A percentile compares a stretch with the other conserved stretches of the same genome.
phyloP scores from a whole-genome alignment of 92 coral and sea anemone genomes.

The Epizoanthus illoricatus region DNA sequence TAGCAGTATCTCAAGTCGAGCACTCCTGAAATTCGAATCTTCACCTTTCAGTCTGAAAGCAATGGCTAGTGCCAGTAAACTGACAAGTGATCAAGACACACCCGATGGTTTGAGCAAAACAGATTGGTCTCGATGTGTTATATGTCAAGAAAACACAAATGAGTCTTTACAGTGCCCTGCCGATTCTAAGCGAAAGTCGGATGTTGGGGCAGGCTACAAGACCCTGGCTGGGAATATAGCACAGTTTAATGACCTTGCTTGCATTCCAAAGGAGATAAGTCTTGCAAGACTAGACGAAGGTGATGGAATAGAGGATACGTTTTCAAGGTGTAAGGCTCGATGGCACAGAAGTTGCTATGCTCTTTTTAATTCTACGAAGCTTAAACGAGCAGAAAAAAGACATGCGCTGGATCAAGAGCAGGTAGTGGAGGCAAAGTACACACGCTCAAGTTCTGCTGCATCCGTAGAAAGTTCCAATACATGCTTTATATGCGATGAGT shows the following conservation, averaged over 20 bases:
- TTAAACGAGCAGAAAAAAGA: conserved; percentile 39
- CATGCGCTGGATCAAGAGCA: conserved; percentile 29
- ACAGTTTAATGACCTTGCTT: conserved; percentile 32
- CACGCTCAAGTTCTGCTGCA: conserved; percentile 34
- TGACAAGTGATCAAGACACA: too few relatives aligned
- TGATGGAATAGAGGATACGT: conserved; percentile 33
- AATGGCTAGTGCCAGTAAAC: too few relatives aligned
- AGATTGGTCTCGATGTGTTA: conserved; percentile 35
- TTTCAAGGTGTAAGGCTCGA: not conserved
- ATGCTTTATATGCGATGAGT: conserved; percentile 32
- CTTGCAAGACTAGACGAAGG: conserved; percentile 41
- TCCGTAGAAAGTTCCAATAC: too few relatives aligned
- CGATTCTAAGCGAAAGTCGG: conserved; percentile 44
- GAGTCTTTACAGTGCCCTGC: conserved; percentile 48
- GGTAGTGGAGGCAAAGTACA: conserved; percentile 44
- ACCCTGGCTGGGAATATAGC: conserved; percentile 42
- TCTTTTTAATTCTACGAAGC: conserved; percentile 21
- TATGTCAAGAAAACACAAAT: conserved; percentile 32
- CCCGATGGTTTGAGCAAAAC: conserved; percentile 10
- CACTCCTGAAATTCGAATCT: too few relatives aligned
- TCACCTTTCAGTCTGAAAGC: too few relatives aligned
- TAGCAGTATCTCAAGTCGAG: too few relatives aligned
- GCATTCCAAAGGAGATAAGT: conserved; percentile 31
- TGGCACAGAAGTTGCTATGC: conserved; percentile 36
- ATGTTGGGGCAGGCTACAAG: conserved; percentile 46